Evolutionary conservation across 2,797 vertebrate species (phyloP).

Genomic region (Lemur catta): DNA sequence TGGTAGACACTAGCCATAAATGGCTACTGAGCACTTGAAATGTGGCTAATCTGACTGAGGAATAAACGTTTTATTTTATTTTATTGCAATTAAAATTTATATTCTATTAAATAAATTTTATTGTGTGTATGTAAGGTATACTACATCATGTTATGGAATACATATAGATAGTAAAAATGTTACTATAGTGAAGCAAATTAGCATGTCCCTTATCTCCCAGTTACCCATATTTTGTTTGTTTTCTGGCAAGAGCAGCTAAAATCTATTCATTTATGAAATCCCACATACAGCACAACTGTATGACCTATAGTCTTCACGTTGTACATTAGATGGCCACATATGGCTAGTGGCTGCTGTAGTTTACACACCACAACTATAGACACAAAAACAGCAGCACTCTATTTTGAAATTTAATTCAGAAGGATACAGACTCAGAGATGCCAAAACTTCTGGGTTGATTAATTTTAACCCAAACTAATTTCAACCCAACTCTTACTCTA

Average conservation of each 20-base stretch:
- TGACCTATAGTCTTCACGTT: background rate
- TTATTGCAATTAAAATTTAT: background rate
- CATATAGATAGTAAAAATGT: background rate
- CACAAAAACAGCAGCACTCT: background rate
- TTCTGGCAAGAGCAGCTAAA: background rate
- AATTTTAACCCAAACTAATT: conserved; percentile 13
- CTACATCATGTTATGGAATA: background rate
- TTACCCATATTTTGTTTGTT: rapidly evolving
- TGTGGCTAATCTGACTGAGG: background rate
- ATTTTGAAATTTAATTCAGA: background rate
- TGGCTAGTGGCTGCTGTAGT: background rate
- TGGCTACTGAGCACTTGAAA: background rate
- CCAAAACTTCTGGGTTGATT: background rate
- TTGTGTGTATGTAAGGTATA: background rate
- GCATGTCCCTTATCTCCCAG: background rate
- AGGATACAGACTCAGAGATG: background rate
- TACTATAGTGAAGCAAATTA: background rate
- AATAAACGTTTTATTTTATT: background rate
- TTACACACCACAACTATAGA: background rate
- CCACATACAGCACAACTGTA: background rate
- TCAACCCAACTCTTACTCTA: background rate
- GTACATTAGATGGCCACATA: background rate
- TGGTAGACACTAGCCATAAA: background rate
- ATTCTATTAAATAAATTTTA: background rate
- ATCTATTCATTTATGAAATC: background rate